Evolutionary conservation across 2,113 vertebrate genomes (phyloP).

Genomic region (Podilymbus podiceps): DNA sequence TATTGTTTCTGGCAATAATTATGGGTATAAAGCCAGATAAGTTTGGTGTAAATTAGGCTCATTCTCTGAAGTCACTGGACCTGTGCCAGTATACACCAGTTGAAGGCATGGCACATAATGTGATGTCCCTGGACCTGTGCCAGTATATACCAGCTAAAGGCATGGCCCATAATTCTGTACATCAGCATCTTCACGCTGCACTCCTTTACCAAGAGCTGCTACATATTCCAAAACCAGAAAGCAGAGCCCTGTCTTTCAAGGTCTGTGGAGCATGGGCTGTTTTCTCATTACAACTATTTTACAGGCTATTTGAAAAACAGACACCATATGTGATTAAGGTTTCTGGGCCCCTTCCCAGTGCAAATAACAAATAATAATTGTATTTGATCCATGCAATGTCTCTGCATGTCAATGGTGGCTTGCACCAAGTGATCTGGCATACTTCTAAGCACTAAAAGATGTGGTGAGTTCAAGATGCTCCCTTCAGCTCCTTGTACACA

Average conservation of each 20-base stretch:
- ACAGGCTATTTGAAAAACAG: neutral
- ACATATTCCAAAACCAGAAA: neutral
- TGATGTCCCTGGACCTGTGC: constrained; percentile 1
- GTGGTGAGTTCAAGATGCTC: neutral
- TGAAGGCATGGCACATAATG: neutral
- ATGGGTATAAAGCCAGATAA: constrained; percentile 33
- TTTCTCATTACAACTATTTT: neutral
- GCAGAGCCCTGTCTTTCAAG: neutral
- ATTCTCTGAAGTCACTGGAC: constrained; percentile 15
- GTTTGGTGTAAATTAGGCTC: constrained; percentile 43
- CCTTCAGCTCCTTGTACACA: neutral
- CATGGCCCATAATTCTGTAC: neutral
- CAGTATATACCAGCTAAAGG: neutral
- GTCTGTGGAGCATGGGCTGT: neutral
- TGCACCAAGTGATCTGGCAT: neutral
- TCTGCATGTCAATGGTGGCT: neutral
- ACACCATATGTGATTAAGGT: neutral
- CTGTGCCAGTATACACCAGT: constrained; percentile 7
- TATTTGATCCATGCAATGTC: neutral
- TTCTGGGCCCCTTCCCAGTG: neutral
- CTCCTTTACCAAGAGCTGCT: neutral
- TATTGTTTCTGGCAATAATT: constrained; percentile 56
- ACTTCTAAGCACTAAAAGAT: neutral
- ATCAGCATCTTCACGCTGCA: neutral
- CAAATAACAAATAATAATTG: neutral